Conservation (phyloP, 2,888 invertebrate genomes). For the Actias luna region DNA sequence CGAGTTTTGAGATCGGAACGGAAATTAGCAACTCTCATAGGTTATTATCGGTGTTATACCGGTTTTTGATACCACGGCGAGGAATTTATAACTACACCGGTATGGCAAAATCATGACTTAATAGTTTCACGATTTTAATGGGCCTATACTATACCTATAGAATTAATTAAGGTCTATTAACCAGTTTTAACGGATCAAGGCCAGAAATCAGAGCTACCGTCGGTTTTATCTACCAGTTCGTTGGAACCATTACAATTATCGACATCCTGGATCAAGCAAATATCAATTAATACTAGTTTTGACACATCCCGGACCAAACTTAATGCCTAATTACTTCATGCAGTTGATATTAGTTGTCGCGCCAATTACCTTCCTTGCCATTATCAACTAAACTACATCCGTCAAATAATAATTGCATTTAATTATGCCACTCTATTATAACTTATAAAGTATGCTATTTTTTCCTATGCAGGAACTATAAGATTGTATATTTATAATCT, state of each 20-base stretch:
- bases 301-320: neutral
- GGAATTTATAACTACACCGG: conserved; percentile 4
- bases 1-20: conserved; percentile 28
- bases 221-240: neutral
- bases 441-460: no score
- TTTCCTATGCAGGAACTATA: no score
- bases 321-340: neutral
- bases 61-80: neutral
- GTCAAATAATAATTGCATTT: no score
- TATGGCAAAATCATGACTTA: neutral
- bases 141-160: neutral
- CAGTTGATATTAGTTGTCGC: neutral
- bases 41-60: conserved; percentile 1
- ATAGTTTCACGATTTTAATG: neutral
- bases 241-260: neutral
- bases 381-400: neutral
- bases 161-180: conserved; percentile 7
- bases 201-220: neutral
- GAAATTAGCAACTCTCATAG: conserved; percentile 6
- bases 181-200: conserved; percentile 10
- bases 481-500: no score
- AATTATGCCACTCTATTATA: no score
- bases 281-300: neutral
- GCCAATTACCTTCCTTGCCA: neutral
- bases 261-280: neutral